Conservation (phyloP, 1,140 invertebrate genomes). For the Arion vulgaris region DNA sequence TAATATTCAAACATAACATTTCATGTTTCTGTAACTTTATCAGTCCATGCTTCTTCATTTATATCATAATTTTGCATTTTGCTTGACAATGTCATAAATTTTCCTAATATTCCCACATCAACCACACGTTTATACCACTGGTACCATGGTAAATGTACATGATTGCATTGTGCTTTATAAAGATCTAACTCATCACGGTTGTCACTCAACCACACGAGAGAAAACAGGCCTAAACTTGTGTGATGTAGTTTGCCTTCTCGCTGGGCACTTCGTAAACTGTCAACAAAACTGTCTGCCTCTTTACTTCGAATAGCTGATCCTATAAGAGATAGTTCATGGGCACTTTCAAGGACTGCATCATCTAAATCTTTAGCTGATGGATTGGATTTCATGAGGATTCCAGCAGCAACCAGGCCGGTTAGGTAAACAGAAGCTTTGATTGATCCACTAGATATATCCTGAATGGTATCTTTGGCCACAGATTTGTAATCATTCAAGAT, state of each 20-base stretch:
- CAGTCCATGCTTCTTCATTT: slow-evolving; percentile 76
- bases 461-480: slow-evolving; percentile 67
- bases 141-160: slow-evolving; percentile 75
- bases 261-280: slow-evolving; percentile 77
- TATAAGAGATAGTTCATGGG: slow-evolving; percentile 80
- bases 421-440: slow-evolving; percentile 64
- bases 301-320: slow-evolving; percentile 80
- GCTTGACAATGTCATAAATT: slow-evolving; percentile 81
- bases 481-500: slow-evolving; percentile 71
- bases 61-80: slow-evolving; percentile 86
- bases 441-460: slow-evolving; percentile 67
- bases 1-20: too few relatives aligned
- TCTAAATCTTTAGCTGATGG: slow-evolving; percentile 79
- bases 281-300: slow-evolving; percentile 61
- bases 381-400: slow-evolving; percentile 74
- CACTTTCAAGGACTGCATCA: slow-evolving; percentile 76
- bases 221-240: slow-evolving; percentile 81
- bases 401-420: slow-evolving; percentile 48
- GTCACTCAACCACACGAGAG: slow-evolving; percentile 83
- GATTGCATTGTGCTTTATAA: slow-evolving; percentile 82
- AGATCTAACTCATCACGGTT: slow-evolving; percentile 78
- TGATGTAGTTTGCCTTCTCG: slow-evolving; percentile 80
- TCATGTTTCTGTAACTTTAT: neutral
- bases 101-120: slow-evolving; percentile 84
- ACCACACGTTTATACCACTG: slow-evolving; percentile 77